Base-by-base conservation (phyloP, 2,797 vertebrate genomes). In the Leptodactylus fallax region DNA sequence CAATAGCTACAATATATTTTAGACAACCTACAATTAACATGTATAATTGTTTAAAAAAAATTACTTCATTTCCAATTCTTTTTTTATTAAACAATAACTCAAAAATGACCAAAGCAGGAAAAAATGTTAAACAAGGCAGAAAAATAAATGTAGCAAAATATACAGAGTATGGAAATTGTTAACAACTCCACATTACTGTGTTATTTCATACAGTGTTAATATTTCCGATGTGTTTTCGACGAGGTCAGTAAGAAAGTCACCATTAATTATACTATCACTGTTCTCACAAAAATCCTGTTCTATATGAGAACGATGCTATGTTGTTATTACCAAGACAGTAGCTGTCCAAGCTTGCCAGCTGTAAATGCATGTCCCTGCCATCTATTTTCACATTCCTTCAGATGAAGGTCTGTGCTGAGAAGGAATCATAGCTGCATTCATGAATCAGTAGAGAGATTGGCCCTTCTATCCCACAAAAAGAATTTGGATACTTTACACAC, bases 281-380 rank as follows among this genome's bases (percentile, higher is more conserved):
- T 58, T 84, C 82, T 58, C 53, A 47, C 1, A 84, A 36, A 72
- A 49, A 12, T 85, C 53, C 72, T 74, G 55, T 61, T 76, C 71
- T 76, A 61, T 83, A 72, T 76, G 3, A 23, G 56, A 49, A 16
- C 0, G 53, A 27, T 56, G 27, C 81, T 25, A 36, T 23, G 21
- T 71, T 65, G 47, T 74, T n/a, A 85, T 85, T 61, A 76, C 25
- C n/a, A 25, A 71, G 87, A 17, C 61, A 11, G 36, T 56, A 56
- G 76, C 87, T 84, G 87, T 88, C 76, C 61, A 12, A 69, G 53
- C 87, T 60, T 88, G 81, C 81, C 81, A 21, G 53, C 63, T 84
- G 81, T 19, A 79, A 88, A 88, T 79, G 7, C 7, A 67, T 27
- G 8, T 79, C 81, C 27, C 72, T 71, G 53, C 49, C 81, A 79